Evolutionary conservation across 2,888 invertebrate species (phyloP).

Genomic region (Pristionchus fissidentatus): DNA sequence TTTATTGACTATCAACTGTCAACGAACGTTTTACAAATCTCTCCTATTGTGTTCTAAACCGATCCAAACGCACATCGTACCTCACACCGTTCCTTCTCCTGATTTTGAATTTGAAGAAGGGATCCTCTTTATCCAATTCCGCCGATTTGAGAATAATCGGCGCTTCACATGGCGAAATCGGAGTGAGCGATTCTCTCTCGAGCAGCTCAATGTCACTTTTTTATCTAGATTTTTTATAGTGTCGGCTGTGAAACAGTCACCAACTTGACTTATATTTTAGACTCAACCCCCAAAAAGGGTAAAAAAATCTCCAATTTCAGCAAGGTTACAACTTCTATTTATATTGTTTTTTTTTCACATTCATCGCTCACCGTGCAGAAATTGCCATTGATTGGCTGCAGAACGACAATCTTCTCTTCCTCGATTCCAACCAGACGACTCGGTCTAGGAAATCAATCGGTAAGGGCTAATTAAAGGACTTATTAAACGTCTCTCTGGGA

Average conservation of each 20-base stretch:
- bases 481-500: no score
- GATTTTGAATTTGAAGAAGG: neutral
- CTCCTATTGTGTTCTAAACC: no score
- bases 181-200: neutral
- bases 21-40: no score
- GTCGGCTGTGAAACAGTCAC: neutral
- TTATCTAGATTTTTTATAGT: neutral
- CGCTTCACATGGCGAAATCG: neutral
- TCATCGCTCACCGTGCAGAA: neutral
- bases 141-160: slow-evolving; percentile 7
- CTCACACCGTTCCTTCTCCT: neutral
- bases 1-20: no score
- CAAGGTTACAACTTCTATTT: no score
- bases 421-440: neutral
- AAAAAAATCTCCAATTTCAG: no score
- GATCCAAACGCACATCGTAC: neutral
- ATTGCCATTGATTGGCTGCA: neutral
- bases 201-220: neutral
- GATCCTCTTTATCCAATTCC: neutral
- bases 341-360: no score
- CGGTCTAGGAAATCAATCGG: neutral
- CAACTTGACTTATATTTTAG: no score
- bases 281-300: neutral
- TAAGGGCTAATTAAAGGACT: neutral
- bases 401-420: neutral